phyloP scores from a whole-genome alignment of 2,113 vertebrate species.

The Cryptomyrus ogoouensis region DNA sequence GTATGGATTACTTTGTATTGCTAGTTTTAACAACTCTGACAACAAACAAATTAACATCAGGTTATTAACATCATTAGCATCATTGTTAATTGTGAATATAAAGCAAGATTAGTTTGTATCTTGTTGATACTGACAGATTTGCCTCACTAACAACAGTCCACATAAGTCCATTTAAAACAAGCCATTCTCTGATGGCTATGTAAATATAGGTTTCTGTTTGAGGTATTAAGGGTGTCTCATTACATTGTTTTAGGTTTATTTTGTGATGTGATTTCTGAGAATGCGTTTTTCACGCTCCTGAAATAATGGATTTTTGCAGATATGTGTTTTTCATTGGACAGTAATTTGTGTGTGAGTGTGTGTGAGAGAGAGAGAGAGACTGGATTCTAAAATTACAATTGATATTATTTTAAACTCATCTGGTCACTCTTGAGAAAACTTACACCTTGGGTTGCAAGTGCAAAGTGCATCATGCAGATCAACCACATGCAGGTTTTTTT shows the following conservation, averaged over 20 bases:
- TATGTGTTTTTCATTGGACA: not conserved
- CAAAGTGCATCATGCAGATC: not conserved
- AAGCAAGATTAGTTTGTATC: not conserved
- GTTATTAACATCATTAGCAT: not conserved
- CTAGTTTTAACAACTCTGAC: not conserved
- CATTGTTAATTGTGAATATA: not conserved
- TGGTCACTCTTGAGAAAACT: not conserved
- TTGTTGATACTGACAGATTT: not conserved
- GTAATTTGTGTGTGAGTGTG: not conserved
- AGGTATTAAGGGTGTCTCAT: not conserved
- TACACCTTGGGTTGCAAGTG: not conserved
- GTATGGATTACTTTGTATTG: not conserved
- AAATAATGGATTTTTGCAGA: not conserved
- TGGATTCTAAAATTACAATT: not conserved
- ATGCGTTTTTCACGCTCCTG: not conserved
- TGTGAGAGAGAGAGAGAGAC: not conserved
- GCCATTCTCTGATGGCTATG: not conserved
- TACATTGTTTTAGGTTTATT: not conserved
- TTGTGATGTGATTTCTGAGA: not conserved
- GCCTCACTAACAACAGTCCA: not conserved
- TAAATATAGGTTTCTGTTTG: not conserved
- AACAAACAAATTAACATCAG: not conserved
- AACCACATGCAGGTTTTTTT: not conserved
- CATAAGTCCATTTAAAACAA: not conserved
- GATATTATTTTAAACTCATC: not conserved